Evolutionary conservation across 2,888 invertebrate species (phyloP).

Genomic region (Macrophya annulata): DNA sequence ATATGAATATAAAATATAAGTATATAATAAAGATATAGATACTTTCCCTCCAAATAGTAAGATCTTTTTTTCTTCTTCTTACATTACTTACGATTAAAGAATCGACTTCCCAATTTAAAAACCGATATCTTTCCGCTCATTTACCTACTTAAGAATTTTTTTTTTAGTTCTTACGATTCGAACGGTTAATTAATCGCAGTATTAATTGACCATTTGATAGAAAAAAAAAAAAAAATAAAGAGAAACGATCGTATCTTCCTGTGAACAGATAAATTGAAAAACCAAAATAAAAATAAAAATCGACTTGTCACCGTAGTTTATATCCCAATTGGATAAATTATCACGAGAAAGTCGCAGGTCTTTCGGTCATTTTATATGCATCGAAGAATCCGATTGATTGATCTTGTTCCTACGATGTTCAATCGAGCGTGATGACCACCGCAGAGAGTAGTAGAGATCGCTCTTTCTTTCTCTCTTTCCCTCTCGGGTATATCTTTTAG

Average conservation of each 20-base stretch:
- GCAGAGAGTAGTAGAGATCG: neutral
- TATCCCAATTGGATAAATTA: neutral
- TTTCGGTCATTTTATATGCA: neutral
- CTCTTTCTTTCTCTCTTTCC: neutral
- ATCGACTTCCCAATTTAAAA: neutral
- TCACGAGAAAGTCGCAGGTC: conserved; percentile 4
- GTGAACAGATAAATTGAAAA: neutral
- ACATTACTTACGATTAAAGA: neutral
- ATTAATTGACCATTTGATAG: neutral
- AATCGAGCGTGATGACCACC: conserved; percentile 8
- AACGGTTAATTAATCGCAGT: neutral
- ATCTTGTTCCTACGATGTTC: neutral
- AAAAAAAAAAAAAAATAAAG: too few species aligned
- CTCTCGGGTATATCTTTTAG: neutral
- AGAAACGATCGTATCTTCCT: neutral
- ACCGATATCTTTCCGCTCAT: neutral
- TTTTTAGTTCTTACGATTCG: neutral
- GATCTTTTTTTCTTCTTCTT: neutral
- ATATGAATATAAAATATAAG: neutral
- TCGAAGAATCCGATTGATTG: conserved; percentile 2
- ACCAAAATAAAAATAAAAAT: neutral
- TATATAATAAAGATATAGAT: neutral
- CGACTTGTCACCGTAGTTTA: neutral
- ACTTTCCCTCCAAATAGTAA: neutral
- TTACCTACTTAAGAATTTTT: neutral